phyloP scores from a whole-genome alignment of 2,113 vertebrate species.

The Tragulus kanchil region DNA sequence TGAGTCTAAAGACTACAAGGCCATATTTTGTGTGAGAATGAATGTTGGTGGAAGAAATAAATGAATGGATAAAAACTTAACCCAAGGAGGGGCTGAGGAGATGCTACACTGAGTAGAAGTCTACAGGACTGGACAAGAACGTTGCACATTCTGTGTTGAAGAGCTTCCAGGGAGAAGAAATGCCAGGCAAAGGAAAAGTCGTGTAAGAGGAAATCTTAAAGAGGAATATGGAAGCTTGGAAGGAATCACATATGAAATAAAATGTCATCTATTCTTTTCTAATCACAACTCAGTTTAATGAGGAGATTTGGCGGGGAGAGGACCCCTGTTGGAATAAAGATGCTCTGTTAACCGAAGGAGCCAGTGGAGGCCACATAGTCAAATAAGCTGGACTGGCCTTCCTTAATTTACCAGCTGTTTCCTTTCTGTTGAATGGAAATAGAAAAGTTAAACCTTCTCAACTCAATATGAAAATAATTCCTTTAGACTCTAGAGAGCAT shows the following conservation, averaged over 20 bases:
- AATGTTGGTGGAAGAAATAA: background rate
- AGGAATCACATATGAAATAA: slow-evolving; percentile 25
- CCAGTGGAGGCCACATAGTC: slow-evolving; percentile 54
- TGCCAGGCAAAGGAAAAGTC: slow-evolving; percentile 64
- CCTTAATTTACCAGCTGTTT: slow-evolving; percentile 77
- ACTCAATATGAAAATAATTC: slow-evolving; percentile 69
- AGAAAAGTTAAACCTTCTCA: slow-evolving; percentile 71
- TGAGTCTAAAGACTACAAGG: background rate
- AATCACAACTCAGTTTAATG: slow-evolving; percentile 58
- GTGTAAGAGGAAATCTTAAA: slow-evolving; percentile 61
- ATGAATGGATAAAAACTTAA: background rate
- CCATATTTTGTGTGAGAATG: background rate
- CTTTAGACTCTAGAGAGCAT: slow-evolving; percentile 69
- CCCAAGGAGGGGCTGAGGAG: background rate
- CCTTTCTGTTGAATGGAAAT: slow-evolving; percentile 74
- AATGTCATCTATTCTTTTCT: slow-evolving; percentile 71
- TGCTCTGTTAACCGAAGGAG: slow-evolving; percentile 66
- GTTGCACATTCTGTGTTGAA: background rate
- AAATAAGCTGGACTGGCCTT: slow-evolving; percentile 61
- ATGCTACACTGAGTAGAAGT: background rate
- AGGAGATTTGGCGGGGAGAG: slow-evolving; percentile 54
- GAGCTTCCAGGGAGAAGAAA: background rate
- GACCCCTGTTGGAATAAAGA: slow-evolving; percentile 31
- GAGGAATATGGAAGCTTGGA: slow-evolving; percentile 28
- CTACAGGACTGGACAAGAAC: background rate